These are phyloP conservation scores for Drosophila seclusa DNA, from an alignment of 2,888 invertebrate genomes.

Conservation along the genomic window DNA sequence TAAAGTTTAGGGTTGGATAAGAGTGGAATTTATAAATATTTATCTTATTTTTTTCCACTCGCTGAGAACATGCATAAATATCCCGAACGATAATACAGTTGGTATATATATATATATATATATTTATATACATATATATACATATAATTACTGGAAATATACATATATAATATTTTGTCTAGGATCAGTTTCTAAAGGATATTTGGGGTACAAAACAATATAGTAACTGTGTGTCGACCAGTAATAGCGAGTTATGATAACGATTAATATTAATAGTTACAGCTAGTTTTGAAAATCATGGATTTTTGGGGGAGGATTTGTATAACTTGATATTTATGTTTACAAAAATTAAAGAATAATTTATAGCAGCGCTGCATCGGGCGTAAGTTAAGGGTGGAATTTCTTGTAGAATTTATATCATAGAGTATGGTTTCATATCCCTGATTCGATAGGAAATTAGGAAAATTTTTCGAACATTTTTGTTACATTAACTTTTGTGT, in stretches of 20 bases:
- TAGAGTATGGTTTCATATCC: not conserved
- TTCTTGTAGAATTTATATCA: conserved; percentile 11
- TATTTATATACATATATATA: conserved; percentile 14
- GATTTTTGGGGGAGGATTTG: not conserved
- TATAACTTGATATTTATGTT: conserved; percentile 6
- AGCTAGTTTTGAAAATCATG: not conserved
- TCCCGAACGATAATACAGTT: conserved; percentile 27
- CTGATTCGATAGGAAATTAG: not conserved
- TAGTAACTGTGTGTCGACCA: conserved; percentile 4
- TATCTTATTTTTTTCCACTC: conserved; percentile 15
- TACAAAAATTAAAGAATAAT: conserved; percentile 2
- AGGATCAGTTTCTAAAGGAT: conserved; percentile 24
- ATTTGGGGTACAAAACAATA: conserved; percentile 8
- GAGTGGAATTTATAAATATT: conserved; percentile 21
- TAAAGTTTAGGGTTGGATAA: conserved; percentile 12
- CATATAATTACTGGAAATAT: conserved; percentile 17
- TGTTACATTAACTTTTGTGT: conserved; percentile 8
- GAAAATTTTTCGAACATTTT: conserved; percentile 17
- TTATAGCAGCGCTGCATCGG: conserved; percentile 82
- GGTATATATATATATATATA: conserved; percentile 14
- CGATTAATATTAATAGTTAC: conserved; percentile 1
- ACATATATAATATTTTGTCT: conserved; percentile 25
- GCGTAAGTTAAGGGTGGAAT: conserved; percentile 26
- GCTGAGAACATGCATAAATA: conserved; percentile 43
- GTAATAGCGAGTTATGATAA: conserved; percentile 14